Base-by-base conservation (phyloP, 2,888 invertebrate species). In the Imbricaverruca yamaguchii region DNA sequence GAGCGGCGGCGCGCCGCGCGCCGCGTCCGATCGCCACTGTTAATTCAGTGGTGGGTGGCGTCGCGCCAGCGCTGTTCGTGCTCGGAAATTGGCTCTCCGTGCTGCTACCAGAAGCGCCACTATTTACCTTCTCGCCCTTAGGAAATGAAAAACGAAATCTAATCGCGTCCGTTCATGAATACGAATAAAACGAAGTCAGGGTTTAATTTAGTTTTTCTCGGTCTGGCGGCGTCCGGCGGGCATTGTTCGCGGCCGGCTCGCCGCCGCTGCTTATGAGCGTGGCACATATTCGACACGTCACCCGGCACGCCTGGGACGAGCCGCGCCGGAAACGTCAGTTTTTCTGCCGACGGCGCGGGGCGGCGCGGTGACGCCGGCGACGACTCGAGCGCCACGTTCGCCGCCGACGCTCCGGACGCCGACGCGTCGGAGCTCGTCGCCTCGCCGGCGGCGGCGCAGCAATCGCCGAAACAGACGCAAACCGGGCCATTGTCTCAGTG, bases 141-240 rank as follows among this genome's bases (percentile, higher is more conserved):
- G 74, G 74, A 74, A 74, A 74, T 74, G 74, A 74, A 74, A 74
- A 74, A 74, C 74, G 53, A 55, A 74, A 74, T 74, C 74, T 74
- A 74, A 74, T 74, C 74, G 23, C 74, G 55, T 53, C 53, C 74
- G 74, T 74, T 74, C 74, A 74, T 74, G 74, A 74, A 74, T 74
- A 74, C 74, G 74, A 74, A 74, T 74, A 74, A 74, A 74, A 74
- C 55, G 74, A 74, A 74, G 74, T 74, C 74, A 74, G 53, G 23
- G 74, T 74, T 74, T 74, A 74, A 74, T 74, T 74, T 74, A 10
- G 74, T 74, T 74, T 74, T 74, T 74, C 74, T 74, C 53, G 18
- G 55, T 53, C 53, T 18, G 18, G 55, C 55, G 53, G 53, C n/a
- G 55, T 21, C 74, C 74, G 39, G 15, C 74, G 74, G 74, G 74